phyloP scores from a whole-genome alignment of 2,113 vertebrate genomes.

The Pluvianellus socialis region DNA sequence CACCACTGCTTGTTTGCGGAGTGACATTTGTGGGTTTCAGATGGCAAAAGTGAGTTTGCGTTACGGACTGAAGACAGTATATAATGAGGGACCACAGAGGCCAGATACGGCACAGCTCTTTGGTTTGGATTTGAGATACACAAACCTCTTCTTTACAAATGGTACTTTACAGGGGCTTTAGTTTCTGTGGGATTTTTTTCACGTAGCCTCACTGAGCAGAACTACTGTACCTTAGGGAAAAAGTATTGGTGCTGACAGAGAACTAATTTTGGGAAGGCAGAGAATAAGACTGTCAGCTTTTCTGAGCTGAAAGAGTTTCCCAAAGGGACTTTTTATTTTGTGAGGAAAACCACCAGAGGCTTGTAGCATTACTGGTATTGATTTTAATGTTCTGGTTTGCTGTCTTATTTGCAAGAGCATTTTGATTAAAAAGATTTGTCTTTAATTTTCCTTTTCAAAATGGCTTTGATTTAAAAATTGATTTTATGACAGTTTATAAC shows the following conservation, averaged over 20 bases:
- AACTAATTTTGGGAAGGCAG: neutral
- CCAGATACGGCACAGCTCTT: neutral
- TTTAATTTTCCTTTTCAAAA: conserved; percentile 11
- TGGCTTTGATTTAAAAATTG: neutral
- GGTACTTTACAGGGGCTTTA: neutral
- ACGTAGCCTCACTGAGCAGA: neutral
- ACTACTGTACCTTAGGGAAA: neutral
- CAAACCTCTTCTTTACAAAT: neutral
- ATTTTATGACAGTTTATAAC: neutral
- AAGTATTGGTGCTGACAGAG: neutral
- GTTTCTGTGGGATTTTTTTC: neutral
- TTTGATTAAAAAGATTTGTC: neutral
- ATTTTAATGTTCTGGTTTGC: conserved; percentile 5
- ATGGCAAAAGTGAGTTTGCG: neutral
- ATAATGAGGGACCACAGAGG: neutral
- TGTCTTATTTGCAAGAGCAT: neutral
- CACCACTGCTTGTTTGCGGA: neutral
- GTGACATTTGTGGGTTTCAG: neutral
- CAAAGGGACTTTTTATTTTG: neutral
- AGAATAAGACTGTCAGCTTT: neutral
- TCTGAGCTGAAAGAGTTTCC: neutral
- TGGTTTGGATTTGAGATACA: neutral
- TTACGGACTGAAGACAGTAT: neutral
- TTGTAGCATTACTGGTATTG: neutral
- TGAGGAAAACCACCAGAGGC: neutral